These are phyloP conservation scores for Pterostichus niger DNA, from an alignment of 2,888 invertebrate species.

Conservation along the genomic window DNA sequence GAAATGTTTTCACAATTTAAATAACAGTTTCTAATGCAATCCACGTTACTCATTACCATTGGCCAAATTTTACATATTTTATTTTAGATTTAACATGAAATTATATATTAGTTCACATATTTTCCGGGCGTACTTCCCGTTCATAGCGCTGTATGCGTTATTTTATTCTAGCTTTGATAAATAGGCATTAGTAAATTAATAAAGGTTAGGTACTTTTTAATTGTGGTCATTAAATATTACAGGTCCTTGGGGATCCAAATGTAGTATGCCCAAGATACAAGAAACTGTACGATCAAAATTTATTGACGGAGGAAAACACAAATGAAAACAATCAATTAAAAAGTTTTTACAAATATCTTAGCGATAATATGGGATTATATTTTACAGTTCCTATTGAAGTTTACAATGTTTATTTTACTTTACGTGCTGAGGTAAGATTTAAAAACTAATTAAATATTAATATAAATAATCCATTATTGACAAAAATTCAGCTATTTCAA, in stretches of 20 bases:
- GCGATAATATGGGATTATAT: conserved; percentile 56
- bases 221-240: conserved; percentile 14
- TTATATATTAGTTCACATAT: no score
- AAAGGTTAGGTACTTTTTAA: neutral
- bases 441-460: neutral
- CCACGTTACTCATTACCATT: no score
- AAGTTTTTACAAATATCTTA: conserved; percentile 47
- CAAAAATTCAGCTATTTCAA: neutral
- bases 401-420: conserved; percentile 60
- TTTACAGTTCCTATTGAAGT: conserved; percentile 37
- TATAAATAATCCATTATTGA: neutral
- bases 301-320: conserved; percentile 17
- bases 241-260: conserved; percentile 52
- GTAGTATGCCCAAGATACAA: conserved; percentile 42
- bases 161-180: no score
- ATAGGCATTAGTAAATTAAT: no score
- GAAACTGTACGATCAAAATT: conserved; percentile 49
- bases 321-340: conserved; percentile 37
- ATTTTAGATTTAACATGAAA: no score
- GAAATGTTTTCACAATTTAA: no score
- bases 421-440: conserved; percentile 55
- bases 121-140: no score
- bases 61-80: no score
- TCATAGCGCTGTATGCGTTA: no score
- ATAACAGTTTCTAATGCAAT: no score